phyloP scores from a whole-genome alignment of 2,888 invertebrate species.

The Cheilosia soror region DNA sequence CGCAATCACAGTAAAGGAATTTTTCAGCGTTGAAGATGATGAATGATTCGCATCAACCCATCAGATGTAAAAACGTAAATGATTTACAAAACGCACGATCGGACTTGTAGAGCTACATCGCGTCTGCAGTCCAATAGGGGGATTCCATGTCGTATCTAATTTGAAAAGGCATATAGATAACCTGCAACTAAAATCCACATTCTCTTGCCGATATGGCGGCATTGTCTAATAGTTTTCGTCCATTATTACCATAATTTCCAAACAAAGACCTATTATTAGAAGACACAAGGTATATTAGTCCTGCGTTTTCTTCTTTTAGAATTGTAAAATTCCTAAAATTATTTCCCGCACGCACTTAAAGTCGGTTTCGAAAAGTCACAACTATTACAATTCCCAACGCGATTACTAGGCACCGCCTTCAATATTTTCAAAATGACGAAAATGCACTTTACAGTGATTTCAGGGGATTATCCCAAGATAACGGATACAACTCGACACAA shows the following conservation, averaged over 20 bases:
- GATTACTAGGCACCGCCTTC: conserved; percentile 32
- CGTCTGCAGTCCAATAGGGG: too few relatives aligned
- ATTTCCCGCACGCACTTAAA: neutral
- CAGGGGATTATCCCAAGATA: conserved; percentile 54
- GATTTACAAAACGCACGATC: too few relatives aligned
- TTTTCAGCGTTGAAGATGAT: too few relatives aligned
- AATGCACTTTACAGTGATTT: conserved; percentile 47
- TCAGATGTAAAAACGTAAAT: too few relatives aligned
- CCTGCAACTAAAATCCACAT: too few relatives aligned
- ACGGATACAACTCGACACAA: conserved; percentile 22
- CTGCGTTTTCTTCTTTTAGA: neutral
- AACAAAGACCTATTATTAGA: conserved; percentile 7
- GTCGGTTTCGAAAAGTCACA: conserved; percentile 22
- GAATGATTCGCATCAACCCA: too few relatives aligned
- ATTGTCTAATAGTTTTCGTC: neutral
- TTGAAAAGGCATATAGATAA: too few relatives aligned
- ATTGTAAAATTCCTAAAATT: conserved; percentile 9
- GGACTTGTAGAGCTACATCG: too few relatives aligned
- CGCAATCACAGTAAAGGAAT: too few relatives aligned
- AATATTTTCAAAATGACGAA: neutral
- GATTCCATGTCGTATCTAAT: too few relatives aligned
- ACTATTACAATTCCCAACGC: conserved; percentile 14
- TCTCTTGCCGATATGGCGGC: too few relatives aligned
- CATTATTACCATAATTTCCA: conserved; percentile 18
- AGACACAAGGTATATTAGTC: neutral